These are phyloP conservation scores for Zeus faber DNA, from an alignment of 2,113 vertebrate species.

Conservation along the genomic window DNA sequence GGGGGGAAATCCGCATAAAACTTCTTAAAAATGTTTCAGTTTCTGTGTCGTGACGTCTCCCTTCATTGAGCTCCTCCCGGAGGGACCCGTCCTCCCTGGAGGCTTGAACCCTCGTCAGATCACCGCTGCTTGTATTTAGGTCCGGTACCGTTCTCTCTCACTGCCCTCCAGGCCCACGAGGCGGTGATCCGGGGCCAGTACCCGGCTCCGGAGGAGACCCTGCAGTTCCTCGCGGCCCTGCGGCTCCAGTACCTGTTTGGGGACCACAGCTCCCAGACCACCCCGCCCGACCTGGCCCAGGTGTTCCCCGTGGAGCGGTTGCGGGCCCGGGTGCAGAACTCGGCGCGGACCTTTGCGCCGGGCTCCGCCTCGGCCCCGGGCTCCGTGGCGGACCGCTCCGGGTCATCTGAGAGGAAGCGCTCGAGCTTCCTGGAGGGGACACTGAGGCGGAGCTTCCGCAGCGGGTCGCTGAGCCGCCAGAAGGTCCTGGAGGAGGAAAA, in stretches of 20 bases:
- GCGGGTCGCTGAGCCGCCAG: constrained; percentile 78
- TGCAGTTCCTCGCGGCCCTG: constrained; percentile 91
- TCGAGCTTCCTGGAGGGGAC: constrained; percentile 96
- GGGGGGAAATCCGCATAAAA: too few relatives aligned
- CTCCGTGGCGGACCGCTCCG: constrained; percentile 38
- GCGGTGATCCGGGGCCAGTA: constrained; percentile 91
- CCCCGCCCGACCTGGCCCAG: constrained; percentile 79
- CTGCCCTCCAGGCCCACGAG: constrained; percentile 84
- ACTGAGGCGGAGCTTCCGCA: constrained; percentile 88
- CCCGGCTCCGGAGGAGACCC: constrained; percentile 92
- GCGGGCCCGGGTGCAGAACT: constrained; percentile 87
- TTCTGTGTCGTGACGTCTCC: too few relatives aligned
- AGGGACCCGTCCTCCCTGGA: too few relatives aligned
- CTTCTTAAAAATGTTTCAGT: too few relatives aligned
- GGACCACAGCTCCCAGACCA: constrained; percentile 73
- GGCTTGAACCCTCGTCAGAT: too few relatives aligned
- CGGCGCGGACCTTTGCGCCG: constrained; percentile 78
- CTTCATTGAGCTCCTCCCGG: too few relatives aligned
- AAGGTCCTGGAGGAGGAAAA: constrained; percentile 81
- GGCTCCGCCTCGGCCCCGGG: constrained; percentile 30
- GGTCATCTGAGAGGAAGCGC: constrained; percentile 80
- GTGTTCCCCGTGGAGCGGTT: constrained; percentile 88
- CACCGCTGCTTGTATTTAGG: too few relatives aligned
- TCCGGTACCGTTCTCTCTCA: not conserved
- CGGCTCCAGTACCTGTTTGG: constrained; percentile 90